phyloP scores from a whole-genome alignment of 2,113 vertebrate species.

The Rhynchopsitta pachyrhyncha region DNA sequence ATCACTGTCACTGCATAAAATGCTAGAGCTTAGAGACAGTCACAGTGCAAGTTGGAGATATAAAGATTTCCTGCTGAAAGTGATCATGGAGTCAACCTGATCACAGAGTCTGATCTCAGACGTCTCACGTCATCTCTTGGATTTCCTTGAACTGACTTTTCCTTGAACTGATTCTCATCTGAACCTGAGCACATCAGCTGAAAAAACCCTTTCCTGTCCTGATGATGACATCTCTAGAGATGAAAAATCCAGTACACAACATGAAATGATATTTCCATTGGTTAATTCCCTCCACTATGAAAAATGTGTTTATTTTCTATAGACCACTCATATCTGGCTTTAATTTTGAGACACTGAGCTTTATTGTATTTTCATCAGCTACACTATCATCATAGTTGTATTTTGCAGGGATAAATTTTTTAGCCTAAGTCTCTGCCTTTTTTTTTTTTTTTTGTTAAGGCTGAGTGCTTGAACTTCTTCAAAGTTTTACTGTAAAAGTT shows the following conservation, averaged over 20 bases:
- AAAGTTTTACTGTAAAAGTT: neutral
- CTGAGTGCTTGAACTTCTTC: neutral
- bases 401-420: neutral
- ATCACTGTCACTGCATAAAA: neutral
- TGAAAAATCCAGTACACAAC: neutral
- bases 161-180: constrained; percentile 12
- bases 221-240: constrained; percentile 9
- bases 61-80: neutral
- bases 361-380: neutral
- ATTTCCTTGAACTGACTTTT: constrained; percentile 27
- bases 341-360: neutral
- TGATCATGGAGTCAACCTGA: neutral
- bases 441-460: neutral
- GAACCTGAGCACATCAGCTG: neutral
- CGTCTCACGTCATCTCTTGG: neutral
- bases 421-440: neutral
- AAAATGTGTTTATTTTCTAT: neutral
- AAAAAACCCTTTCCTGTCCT: neutral
- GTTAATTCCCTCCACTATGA: neutral
- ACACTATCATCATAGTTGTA: neutral
- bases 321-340: neutral
- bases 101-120: neutral
- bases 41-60: neutral
- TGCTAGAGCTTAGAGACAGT: neutral
- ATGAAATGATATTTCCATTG: neutral